Percentiles rank a stretch among this genome's conserved stretches.
These are phyloP conservation scores for Alouatta palliata DNA, from an alignment of 2,113 vertebrate species.

Conservation along the genomic window DNA sequence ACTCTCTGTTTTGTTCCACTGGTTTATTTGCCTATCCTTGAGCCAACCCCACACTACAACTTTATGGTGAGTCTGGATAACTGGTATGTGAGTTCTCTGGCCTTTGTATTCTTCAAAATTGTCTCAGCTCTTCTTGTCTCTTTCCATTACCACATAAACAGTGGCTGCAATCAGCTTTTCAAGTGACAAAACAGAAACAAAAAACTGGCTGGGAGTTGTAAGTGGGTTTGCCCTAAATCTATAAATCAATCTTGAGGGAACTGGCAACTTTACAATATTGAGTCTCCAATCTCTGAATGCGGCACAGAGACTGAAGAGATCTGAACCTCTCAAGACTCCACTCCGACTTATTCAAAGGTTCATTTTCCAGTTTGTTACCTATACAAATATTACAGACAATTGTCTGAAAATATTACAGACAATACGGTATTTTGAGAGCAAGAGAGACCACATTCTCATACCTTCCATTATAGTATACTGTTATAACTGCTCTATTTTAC, in stretches of 20 bases:
- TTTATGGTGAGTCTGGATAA: neutral
- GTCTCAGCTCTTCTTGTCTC: neutral
- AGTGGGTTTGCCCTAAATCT: neutral
- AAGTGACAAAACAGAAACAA: neutral
- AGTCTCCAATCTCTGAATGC: neutral
- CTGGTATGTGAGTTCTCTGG: neutral
- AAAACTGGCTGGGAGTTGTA: neutral
- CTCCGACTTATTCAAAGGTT: neutral
- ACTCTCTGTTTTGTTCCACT: neutral
- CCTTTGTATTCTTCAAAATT: neutral
- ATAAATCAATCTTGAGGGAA: neutral
- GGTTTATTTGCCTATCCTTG: neutral
- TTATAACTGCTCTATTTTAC: neutral
- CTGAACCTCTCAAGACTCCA: too few relatives aligned
- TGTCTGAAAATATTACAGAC: neutral
- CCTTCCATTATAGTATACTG: neutral
- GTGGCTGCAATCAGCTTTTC: neutral
- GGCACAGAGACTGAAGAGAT: neutral
- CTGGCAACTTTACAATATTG: neutral
- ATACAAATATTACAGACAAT: neutral
- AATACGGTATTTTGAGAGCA: neutral
- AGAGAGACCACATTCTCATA: neutral
- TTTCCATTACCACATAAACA: neutral
- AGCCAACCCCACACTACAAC: neutral
- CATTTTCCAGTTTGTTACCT: neutral